These are phyloP conservation scores for Chymomyza amoena DNA, from an alignment of 2,888 invertebrate species.

Conservation along the genomic window DNA sequence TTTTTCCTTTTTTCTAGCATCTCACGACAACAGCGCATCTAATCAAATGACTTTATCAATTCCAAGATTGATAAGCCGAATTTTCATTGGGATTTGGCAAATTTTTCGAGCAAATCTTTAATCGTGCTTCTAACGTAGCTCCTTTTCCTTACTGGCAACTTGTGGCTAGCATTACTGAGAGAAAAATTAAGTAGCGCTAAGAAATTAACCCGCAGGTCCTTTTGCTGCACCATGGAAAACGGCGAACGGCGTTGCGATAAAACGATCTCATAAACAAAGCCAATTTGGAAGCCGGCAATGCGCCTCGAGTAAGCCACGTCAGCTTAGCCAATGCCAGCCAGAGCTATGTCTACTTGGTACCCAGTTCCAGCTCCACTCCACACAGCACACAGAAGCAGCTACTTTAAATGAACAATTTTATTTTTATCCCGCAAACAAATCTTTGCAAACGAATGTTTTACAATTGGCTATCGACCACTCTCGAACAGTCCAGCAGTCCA, in stretches of 20 bases:
- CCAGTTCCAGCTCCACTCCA: constrained; percentile 17
- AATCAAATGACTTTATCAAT: neutral
- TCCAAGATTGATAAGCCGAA: neutral
- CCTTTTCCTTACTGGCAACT: neutral
- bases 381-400: constrained; percentile 75
- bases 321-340: constrained; percentile 19
- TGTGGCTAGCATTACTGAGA: neutral
- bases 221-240: constrained; percentile 6
- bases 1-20: neutral
- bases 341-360: neutral
- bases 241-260: constrained; percentile 45
- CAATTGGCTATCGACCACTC: constrained; percentile 56
- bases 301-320: neutral
- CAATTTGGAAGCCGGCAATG: constrained; percentile 57
- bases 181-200: constrained; percentile 68
- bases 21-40: neutral
- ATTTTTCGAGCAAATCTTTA: neutral
- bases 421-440: constrained; percentile 77
- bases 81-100: neutral
- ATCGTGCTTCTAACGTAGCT: neutral
- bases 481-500: constrained; percentile 12
- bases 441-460: constrained; percentile 76
- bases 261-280: constrained; percentile 72
- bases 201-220: constrained; percentile 74
- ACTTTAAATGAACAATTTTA: constrained; percentile 77